These are phyloP conservation scores for Chrysolina americana DNA, from an alignment of 2,888 invertebrate species.

Conservation along the genomic window DNA sequence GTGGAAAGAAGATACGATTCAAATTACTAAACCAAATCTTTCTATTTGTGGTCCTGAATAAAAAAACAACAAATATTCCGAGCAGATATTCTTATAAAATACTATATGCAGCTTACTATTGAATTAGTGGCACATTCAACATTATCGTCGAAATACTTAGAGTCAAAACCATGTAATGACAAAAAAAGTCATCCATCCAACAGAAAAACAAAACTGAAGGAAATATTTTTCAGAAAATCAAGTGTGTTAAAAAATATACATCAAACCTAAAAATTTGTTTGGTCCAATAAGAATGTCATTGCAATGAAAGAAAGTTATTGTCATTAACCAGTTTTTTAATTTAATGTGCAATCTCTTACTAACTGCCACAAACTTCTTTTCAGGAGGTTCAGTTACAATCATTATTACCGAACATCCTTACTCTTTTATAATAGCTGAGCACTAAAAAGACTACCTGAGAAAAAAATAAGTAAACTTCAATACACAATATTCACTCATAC, in stretches of 20 bases:
- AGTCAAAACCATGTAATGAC: neutral
- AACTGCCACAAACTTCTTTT: too few species aligned
- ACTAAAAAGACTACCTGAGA: conserved; percentile 34
- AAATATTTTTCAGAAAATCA: neutral
- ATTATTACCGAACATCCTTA: neutral
- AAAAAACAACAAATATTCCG: neutral
- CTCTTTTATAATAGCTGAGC: neutral
- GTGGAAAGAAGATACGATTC: neutral
- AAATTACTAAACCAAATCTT: neutral
- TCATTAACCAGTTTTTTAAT: too few species aligned
- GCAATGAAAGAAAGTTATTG: too few species aligned
- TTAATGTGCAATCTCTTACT: too few species aligned
- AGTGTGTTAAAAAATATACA: too few species aligned
- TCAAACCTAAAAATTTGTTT: too few species aligned
- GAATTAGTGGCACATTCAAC: neutral
- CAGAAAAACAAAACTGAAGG: neutral
- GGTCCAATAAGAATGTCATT: too few species aligned
- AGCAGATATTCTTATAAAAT: neutral
- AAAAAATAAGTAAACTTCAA: conserved; percentile 36
- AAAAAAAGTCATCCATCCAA: neutral
- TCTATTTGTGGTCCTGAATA: neutral
- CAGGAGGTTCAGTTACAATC: too few species aligned
- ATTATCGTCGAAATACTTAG: neutral
- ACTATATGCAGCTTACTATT: neutral
- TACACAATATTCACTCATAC: conserved; percentile 9